Conservation (phyloP, 2,888 invertebrate species). For the Morinoia aosen region DNA sequence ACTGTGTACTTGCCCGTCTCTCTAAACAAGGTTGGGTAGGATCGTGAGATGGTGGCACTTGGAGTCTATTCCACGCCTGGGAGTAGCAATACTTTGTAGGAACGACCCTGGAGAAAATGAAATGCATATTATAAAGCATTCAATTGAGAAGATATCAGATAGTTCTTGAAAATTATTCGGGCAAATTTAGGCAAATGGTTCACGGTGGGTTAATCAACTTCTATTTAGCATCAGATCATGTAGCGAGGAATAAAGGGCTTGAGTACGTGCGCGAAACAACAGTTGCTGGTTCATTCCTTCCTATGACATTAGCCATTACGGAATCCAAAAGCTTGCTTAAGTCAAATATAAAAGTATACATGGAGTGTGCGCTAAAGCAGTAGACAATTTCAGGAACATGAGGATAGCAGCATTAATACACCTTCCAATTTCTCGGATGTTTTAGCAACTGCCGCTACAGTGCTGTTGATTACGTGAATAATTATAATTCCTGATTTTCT, state of each 20-base stretch:
- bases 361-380: too few species aligned
- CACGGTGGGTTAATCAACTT: neutral
- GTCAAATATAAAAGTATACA: too few species aligned
- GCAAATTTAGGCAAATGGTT: neutral
- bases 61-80: too few species aligned
- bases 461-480: too few species aligned
- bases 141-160: neutral
- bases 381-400: too few species aligned
- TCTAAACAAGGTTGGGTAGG: neutral
- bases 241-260: neutral
- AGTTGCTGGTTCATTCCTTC: neutral
- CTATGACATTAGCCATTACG: neutral
- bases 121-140: neutral
- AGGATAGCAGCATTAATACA: too few species aligned
- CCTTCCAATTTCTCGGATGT: too few species aligned
- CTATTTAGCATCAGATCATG: neutral
- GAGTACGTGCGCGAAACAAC: neutral
- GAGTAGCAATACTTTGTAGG: too few species aligned
- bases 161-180: neutral
- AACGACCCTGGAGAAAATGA: too few species aligned
- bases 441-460: too few species aligned
- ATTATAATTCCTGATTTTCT: too few species aligned
- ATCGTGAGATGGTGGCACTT: neutral
- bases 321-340: too few species aligned
- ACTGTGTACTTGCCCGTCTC: neutral